Conservation (phyloP, 2,888 invertebrate species). For the Hyposoter didymator region DNA sequence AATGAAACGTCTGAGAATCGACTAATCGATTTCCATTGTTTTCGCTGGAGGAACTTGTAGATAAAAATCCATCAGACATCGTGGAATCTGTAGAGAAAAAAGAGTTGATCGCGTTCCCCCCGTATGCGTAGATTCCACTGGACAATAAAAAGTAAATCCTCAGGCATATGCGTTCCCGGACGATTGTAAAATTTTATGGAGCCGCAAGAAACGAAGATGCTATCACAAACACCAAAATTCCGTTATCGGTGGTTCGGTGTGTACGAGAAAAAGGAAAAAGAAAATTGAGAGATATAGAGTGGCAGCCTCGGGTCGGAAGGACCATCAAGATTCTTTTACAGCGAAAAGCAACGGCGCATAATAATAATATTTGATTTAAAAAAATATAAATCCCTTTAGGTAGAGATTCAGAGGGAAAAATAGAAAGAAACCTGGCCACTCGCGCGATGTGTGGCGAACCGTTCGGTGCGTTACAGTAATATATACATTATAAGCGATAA, state of each 20-base stretch:
- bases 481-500: constrained; percentile 66
- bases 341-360: constrained; percentile 45
- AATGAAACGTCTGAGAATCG: background rate
- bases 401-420: constrained; percentile 63
- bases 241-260: constrained; percentile 76
- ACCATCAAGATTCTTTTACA: constrained; percentile 37
- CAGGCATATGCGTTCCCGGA: constrained; percentile 39
- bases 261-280: constrained; percentile 44
- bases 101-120: background rate
- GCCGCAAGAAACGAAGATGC: constrained; percentile 80
- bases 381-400: constrained; percentile 73
- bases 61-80: constrained; percentile 3
- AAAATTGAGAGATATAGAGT: background rate
- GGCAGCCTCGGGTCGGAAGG: constrained; percentile 35
- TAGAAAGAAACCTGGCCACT: constrained; percentile 65
- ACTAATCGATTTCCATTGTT: background rate
- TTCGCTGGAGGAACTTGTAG: no score
- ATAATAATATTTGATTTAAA: constrained; percentile 75
- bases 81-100: constrained; percentile 2
- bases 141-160: constrained; percentile 36
- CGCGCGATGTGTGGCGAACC: constrained; percentile 70
- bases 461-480: constrained; percentile 46
- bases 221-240: constrained; percentile 77
- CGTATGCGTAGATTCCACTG: background rate
- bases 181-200: constrained; percentile 82